A percentile compares a stretch with the other conserved stretches of the same genome.
These are phyloP conservation scores for Spialia ferax DNA, from an alignment of 2,888 invertebrate species.

Conservation along the genomic window DNA sequence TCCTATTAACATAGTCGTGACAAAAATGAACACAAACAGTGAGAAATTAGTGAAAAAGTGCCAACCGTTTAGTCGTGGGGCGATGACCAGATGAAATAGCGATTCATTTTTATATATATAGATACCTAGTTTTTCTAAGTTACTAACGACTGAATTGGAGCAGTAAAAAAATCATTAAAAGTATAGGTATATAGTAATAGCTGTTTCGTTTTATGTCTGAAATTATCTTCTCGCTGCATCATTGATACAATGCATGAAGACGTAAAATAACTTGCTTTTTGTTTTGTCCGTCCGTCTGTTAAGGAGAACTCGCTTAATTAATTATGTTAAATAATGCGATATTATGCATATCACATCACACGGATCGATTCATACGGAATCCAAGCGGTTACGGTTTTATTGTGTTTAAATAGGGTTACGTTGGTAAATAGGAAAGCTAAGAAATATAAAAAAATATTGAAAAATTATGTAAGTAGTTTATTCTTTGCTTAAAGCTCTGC, in stretches of 20 bases:
- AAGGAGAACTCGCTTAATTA: conserved; percentile 67
- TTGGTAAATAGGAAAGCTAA: neutral
- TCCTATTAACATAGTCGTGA: too few species aligned
- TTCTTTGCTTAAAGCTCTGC: too few species aligned
- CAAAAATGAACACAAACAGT: too few species aligned
- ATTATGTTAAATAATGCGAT: conserved; percentile 82
- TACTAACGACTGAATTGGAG: too few species aligned
- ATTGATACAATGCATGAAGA: conserved; percentile 70
- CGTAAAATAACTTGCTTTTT: conserved; percentile 69
- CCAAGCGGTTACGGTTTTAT: conserved; percentile 51
- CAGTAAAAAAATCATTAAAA: too few species aligned
- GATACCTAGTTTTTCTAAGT: too few species aligned
- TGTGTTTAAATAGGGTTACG: conserved; percentile 29
- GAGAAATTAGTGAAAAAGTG: too few species aligned
- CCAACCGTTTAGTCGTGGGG: too few species aligned
- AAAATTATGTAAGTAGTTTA: too few species aligned
- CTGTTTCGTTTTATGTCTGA: neutral
- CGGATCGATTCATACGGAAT: conserved; percentile 62
- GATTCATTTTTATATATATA: too few species aligned
- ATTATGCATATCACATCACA: conserved; percentile 82
- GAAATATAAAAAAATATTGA: neutral
- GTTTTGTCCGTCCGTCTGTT: conserved; percentile 78
- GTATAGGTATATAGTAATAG: neutral
- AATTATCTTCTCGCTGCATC: neutral
- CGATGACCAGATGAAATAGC: too few species aligned